Evolutionary conservation across 2,888 invertebrate species (phyloP).

Genomic region (Zootermopsis nevadensis): DNA sequence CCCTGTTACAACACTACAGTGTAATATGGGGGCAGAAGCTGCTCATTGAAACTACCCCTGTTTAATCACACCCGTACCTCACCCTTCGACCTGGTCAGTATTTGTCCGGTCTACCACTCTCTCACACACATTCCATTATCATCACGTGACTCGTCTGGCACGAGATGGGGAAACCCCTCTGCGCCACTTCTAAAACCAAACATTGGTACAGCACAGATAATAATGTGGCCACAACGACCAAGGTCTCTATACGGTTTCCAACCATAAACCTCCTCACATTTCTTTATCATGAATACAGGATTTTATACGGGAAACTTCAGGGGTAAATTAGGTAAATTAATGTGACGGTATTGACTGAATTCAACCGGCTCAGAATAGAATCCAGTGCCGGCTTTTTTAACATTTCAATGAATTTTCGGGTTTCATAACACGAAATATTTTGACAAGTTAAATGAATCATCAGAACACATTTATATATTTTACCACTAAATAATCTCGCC

Average conservation of each 20-base stretch:
- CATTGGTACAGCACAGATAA: neutral
- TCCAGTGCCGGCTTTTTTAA: too few relatives aligned
- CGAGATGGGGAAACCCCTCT: conserved; percentile 11
- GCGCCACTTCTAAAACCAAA: neutral
- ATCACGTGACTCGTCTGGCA: conserved; percentile 12
- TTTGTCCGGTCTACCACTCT: conserved; percentile 15
- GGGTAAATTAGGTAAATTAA: too few relatives aligned
- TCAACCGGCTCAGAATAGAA: too few relatives aligned
- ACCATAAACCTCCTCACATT: neutral
- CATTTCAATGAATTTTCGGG: too few relatives aligned
- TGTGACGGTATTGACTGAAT: too few relatives aligned
- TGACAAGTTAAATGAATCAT: too few relatives aligned
- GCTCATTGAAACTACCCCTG: neutral
- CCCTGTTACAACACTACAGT: too few relatives aligned
- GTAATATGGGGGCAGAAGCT: neutral
- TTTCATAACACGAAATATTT: too few relatives aligned
- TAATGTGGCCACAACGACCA: conserved; percentile 20
- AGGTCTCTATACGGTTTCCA: conserved; percentile 26
- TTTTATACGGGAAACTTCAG: too few relatives aligned
- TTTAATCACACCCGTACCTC: neutral
- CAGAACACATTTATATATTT: too few relatives aligned
- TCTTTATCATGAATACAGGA: conserved; percentile 12
- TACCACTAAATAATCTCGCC: too few relatives aligned
- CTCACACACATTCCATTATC: conserved; percentile 17
- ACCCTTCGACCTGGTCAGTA: conserved; percentile 3